Evolutionary conservation across 2,888 invertebrate species (phyloP), one percentile per base, ranked within the genome.

Genomic region (Pseudococcus viburni): DNA sequence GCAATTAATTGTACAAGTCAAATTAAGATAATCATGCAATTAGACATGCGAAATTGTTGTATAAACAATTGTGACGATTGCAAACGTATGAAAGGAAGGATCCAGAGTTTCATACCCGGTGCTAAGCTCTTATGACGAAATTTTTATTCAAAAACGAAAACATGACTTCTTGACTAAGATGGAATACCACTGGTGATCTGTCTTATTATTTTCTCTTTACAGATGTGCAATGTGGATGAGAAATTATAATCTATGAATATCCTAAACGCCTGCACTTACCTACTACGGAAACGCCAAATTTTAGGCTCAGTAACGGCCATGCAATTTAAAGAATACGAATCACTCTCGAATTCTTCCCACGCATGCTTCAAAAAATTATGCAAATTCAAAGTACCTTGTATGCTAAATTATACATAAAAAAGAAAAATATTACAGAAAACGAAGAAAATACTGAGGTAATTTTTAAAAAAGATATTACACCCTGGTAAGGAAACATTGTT

Each of bases 361-460:
- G 88, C 88, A 88, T 88, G 88, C 88, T 88, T 88, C 85, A 88
- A 88, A 88, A 88, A 88, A 73, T 85, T 88, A 88, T 88, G 88
- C 51, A 88, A 85, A 88, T 88, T 88, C 85, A 88, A 73, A 88
- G 85, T 85, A 85, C 88, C 88, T 64, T 88, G 88, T 48, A 88
- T 42, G 85, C 88, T 88, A 89, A 91, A 92, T 86, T 73, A 77
- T 17, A 87, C 80, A 77, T 86, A 46, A 55, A 87, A 87, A 77
- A 48, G 22, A 80, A 48, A 77, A 87, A 88, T 11, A 88, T 80
- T 55, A 88, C 42, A 88, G 42, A 39, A 80, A 83, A 80, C 68
- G 48, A 85, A 59, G 55, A 55, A 59, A 39, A 3, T 33, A 33
- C 26, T 33, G 26, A n/a, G n/a, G 19, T 42, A 51, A 22, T 39